Evolutionary conservation across 1,140 invertebrate genomes (phyloP).

Genomic region (Penaeus chinensis): DNA sequence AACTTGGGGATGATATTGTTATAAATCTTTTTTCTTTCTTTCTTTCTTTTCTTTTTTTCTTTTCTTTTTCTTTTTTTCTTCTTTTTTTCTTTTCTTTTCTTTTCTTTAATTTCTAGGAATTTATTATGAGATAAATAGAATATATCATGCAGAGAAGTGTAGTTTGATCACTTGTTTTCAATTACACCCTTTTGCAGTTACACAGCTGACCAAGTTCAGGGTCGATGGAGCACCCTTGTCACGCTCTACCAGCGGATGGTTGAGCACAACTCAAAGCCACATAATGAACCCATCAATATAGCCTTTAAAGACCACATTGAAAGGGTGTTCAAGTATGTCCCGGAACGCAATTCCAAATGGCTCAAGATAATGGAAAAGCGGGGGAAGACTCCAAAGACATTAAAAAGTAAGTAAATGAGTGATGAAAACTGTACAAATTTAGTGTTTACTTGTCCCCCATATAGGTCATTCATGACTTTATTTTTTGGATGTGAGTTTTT

Average conservation of each 20-base stretch:
- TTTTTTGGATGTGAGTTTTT: no score
- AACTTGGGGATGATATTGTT: no score
- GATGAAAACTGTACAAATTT: not conserved
- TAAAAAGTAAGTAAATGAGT: conserved; percentile 23
- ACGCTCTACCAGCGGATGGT: conserved; percentile 53
- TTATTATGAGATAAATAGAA: not conserved
- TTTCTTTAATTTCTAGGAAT: not conserved
- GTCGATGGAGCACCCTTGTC: conserved; percentile 46
- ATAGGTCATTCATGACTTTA: no score
- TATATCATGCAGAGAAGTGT: not conserved
- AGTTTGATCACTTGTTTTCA: not conserved
- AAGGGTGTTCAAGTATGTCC: conserved; percentile 48
- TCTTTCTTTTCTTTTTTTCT: no score
- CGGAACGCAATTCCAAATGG: conserved; percentile 52
- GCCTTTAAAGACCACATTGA: conserved; percentile 47
- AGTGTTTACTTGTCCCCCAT: no score
- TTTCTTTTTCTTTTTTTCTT: not conserved
- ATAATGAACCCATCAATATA: conserved; percentile 39
- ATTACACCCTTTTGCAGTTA: conserved; percentile 9
- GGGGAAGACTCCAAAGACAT: conserved; percentile 34
- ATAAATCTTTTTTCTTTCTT: no score
- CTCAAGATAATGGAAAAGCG: conserved; percentile 51
- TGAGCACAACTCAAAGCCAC: conserved; percentile 39
- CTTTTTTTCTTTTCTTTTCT: no score
- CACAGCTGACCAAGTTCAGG: conserved; percentile 50